Evolutionary conservation across 2,797 vertebrate species (phyloP).

Genomic region (Sebastes dallii): DNA sequence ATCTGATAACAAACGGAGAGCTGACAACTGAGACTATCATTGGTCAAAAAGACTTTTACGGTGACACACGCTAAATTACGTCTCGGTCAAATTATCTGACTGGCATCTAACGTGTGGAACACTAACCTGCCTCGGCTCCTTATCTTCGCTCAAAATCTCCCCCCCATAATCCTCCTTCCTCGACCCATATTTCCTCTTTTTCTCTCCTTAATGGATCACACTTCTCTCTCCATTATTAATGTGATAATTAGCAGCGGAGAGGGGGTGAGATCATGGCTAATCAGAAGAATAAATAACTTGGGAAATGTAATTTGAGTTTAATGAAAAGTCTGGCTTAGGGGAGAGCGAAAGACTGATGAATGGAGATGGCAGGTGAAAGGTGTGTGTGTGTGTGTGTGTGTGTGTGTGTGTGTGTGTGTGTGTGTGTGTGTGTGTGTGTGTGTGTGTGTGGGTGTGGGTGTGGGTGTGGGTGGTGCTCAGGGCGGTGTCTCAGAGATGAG

Average conservation of each 20-base stretch:
- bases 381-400: slow-evolving; percentile 16
- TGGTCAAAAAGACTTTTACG: background rate
- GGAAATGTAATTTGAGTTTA: slow-evolving; percentile 80
- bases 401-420: slow-evolving; percentile 15
- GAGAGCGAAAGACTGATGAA: slow-evolving; percentile 54
- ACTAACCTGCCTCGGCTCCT: slow-evolving; percentile 17
- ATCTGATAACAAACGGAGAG: slow-evolving; percentile 26
- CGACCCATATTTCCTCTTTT: slow-evolving; percentile 57
- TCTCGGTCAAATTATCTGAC: slow-evolving; percentile 23
- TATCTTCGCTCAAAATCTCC: slow-evolving; percentile 38
- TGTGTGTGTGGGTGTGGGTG: slow-evolving; percentile 16
- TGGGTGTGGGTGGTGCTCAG: background rate
- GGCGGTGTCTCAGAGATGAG: slow-evolving; percentile 38
- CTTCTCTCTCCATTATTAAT: slow-evolving; percentile 81
- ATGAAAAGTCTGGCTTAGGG: slow-evolving; percentile 73
- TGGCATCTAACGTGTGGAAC: slow-evolving; percentile 39
- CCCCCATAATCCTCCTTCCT: slow-evolving; percentile 27
- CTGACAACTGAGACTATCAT: slow-evolving; percentile 16
- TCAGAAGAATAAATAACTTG: slow-evolving; percentile 81
- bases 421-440: slow-evolving; percentile 26
- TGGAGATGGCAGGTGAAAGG: slow-evolving; percentile 31
- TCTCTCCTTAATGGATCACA: slow-evolving; percentile 66
- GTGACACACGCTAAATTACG: background rate
- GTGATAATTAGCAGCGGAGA: slow-evolving; percentile 79
- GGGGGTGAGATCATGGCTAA: slow-evolving; percentile 78